Percentiles rank a stretch among this genome's conserved stretches.
Conservation (phyloP, 1,140 invertebrate genomes). For the Aphis craccivora region DNA sequence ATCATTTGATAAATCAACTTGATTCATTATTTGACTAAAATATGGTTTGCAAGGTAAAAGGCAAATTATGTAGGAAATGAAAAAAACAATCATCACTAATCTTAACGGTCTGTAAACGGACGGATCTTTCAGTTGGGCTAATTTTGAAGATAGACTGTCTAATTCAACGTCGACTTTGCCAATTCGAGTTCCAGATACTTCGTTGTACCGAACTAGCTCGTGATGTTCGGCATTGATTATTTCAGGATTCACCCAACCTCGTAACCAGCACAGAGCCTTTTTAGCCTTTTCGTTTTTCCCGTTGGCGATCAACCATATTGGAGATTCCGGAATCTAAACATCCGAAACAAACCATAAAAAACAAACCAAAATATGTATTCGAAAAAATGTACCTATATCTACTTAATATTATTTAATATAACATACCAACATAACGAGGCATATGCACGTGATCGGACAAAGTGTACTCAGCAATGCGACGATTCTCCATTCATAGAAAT, state of each 20-base stretch:
- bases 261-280: conserved; percentile 66
- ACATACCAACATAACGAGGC: conserved; percentile 48
- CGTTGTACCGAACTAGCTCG: conserved; percentile 62
- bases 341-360: not conserved
- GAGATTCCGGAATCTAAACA: conserved; percentile 71
- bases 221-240: conserved; percentile 66
- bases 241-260: conserved; percentile 66
- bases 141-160: not conserved
- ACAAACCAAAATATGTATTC: not conserved
- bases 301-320: conserved; percentile 70
- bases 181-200: conserved; percentile 46
- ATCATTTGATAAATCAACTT: not conserved
- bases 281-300: conserved; percentile 66
- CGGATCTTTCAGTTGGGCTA: not conserved
- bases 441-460: conserved; percentile 58
- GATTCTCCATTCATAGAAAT: conserved; percentile 54
- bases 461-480: conserved; percentile 51
- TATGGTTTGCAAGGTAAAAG: not conserved
- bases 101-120: not conserved
- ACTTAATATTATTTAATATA: not conserved
- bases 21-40: conserved; percentile 38
- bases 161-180: no score
- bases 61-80: not conserved
- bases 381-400: not conserved
- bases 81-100: conserved; percentile 2